Base-by-base conservation (phyloP, 2,888 invertebrate genomes). In the Euproctis similis region DNA sequence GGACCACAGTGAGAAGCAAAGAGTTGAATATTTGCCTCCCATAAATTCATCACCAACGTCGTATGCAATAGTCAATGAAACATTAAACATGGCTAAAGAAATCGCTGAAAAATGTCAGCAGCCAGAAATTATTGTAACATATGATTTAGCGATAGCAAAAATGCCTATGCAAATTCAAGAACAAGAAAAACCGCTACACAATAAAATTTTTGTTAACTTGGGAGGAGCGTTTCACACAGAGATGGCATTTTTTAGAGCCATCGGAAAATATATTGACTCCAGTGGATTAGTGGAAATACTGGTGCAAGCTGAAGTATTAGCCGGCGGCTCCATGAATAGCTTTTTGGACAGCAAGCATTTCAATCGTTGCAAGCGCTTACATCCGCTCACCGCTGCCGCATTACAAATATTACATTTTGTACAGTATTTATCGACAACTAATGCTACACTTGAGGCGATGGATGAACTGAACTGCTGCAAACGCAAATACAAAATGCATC, bases 91-190 rank as follows among this genome's bases (percentile, higher is more conserved):
- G 2, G 23, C 23, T 11, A 25, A 32, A 5, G 14, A 34, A 30
- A 24, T 40, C 22, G 36, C 31, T 9, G 7, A 28, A 32, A 41
- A 53, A 27, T 54, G 53, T 44, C 1, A 43, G 1, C 47, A 60
- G 36, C 3, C 13, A 28, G 6, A 46, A 6, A 54, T 60, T 26
- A 46, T 41, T 5, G 57, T 47, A 19, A 46, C 60, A 3, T 62
- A 61, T 30, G 61, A 65, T 51, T 52, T 64, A 27, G 55, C 55
- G 1, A 65, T 59, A 16, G 53, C 53, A n/a, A 57, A 57, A 50
- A 26, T 51, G 10, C 46, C 49, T 34, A 42, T 55, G 36, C 42
- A 54, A 24, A 52, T 62, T 13, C 59, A 63, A 40, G 6, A 22
- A 22, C 21, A 25, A 16, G 30, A 52, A 37, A 47, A 40, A 6